A percentile compares a stretch with the other conserved stretches of the same genome.
These are phyloP conservation scores for Bambusicola thoracicus DNA, from an alignment of 2,113 vertebrate species.

Conservation along the genomic window DNA sequence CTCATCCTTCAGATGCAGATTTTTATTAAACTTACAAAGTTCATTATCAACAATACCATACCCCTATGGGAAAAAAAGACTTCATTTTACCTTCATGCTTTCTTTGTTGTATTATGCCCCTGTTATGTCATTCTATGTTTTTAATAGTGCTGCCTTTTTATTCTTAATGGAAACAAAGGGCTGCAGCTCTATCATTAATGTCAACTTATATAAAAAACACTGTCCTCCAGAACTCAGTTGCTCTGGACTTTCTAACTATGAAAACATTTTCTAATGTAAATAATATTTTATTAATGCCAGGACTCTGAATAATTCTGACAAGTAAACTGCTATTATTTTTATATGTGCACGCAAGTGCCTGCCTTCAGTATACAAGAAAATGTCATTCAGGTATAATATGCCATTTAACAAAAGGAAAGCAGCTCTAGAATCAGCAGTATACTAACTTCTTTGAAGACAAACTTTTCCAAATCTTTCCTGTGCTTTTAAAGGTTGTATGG, in stretches of 20 bases:
- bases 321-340: slow-evolving; percentile 29
- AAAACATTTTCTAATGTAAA: slow-evolving; percentile 61
- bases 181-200: slow-evolving; percentile 52
- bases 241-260: slow-evolving; percentile 41
- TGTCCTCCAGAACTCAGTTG: slow-evolving; percentile 27
- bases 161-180: slow-evolving; percentile 49
- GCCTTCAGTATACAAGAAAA: background rate
- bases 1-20: background rate
- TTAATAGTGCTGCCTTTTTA: slow-evolving; percentile 32
- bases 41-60: slow-evolving; percentile 25
- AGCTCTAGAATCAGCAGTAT: slow-evolving; percentile 33
- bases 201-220: slow-evolving; percentile 55
- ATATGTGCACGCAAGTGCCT: background rate
- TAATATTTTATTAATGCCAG: slow-evolving; percentile 69
- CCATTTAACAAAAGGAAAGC: slow-evolving; percentile 45
- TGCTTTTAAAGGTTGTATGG: slow-evolving; percentile 57
- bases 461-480: slow-evolving; percentile 38
- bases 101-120: slow-evolving; percentile 20
- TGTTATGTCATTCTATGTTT: slow-evolving; percentile 48
- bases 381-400: slow-evolving; percentile 14
- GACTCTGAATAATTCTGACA: slow-evolving; percentile 61
- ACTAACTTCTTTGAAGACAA: slow-evolving; percentile 19
- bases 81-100: slow-evolving; percentile 25
- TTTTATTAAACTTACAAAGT: background rate
- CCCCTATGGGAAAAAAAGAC: background rate